Evolutionary conservation across 2,888 invertebrate species (phyloP), one percentile per base, ranked within the genome.

Genomic region (Cataglyphis rosenhaueri): DNA sequence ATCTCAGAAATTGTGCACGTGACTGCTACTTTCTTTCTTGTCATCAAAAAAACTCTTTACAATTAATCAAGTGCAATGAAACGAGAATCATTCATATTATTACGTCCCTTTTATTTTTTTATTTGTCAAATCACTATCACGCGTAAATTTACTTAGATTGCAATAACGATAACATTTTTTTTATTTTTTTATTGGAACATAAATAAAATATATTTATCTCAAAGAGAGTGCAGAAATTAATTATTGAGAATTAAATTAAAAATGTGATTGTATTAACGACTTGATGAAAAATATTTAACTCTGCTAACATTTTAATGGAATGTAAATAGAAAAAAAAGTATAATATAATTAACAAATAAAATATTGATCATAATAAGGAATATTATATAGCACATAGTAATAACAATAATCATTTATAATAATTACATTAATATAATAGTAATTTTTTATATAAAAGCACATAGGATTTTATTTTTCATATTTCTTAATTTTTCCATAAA

Each of bases 1-100:
- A n/a, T 8, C 25, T 18, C 1, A n/a, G 9, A 3, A 29, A 76
- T 65, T 70, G 59, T 68, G 73, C 76, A 79, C 52, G 76, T 82
- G 73, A 82, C 52, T 68, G 81, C 84, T 78, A 74, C 55, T 81
- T 81, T 21, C 12, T 25, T 57, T 6, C 65, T 64, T 71, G 78
- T 86, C 86, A 52, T 81, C 73, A 52, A 74, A 57, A 76, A 86
- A 86, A 81, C 82, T 85, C 66, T 12, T 70, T 15, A 79, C 79
- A 55, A 75, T 86, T 85, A 87, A 85, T 83, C 15, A 4, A 44
- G 0, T 44, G 71, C 79, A 66, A 65, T 44, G 83, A 62, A 83
- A 86, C 18, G 74, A 41, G 78, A 57, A 57, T 61, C 85, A 44
- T 82, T 78, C 78, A 75, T 64, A 76, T 84, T 84, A 87, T 84